Evolutionary conservation across 2,113 vertebrate species (phyloP).

Genomic region (Potamarius usumacintae): DNA sequence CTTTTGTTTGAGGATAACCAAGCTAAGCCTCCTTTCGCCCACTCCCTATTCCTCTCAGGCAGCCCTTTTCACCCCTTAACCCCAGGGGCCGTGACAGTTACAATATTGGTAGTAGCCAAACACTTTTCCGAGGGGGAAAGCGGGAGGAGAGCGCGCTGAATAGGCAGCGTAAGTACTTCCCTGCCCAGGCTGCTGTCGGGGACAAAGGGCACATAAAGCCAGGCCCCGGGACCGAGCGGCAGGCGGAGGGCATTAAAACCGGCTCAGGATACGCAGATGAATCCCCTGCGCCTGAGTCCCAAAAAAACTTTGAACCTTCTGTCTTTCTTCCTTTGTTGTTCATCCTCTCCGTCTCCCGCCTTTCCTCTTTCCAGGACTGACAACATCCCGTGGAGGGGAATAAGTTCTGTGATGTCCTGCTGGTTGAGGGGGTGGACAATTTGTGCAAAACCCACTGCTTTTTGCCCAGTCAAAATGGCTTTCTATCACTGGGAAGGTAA

Average conservation of each 20-base stretch:
- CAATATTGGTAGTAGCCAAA: constrained; percentile 65
- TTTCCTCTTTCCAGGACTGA: constrained; percentile 47
- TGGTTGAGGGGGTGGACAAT: constrained; percentile 43
- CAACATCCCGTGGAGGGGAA: constrained; percentile 49
- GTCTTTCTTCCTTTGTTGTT: constrained; percentile 47
- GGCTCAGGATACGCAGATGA: constrained; percentile 52
- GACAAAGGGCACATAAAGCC: constrained; percentile 56
- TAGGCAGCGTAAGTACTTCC: constrained; percentile 57
- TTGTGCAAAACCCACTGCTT: constrained; percentile 35
- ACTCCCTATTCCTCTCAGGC: constrained; percentile 44
- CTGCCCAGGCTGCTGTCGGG: constrained; percentile 49
- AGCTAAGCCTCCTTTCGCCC: constrained; percentile 49
- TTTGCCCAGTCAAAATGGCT: constrained; percentile 49
- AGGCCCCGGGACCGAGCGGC: constrained; percentile 34
- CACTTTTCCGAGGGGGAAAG: constrained; percentile 51
- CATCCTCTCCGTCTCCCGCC: constrained; percentile 36
- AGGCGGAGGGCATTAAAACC: constrained; percentile 57
- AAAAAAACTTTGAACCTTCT: constrained; percentile 51
- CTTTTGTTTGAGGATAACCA: constrained; percentile 59
- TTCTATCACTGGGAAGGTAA: constrained; percentile 49
- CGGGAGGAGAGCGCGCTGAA: constrained; percentile 45
- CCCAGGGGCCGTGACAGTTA: constrained; percentile 61
- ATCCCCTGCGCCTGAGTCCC: constrained; percentile 38
- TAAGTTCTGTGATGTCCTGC: constrained; percentile 53
- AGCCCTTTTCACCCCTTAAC: constrained; percentile 53